A percentile compares a stretch with the other conserved stretches of the same genome.
These are phyloP conservation scores for Liposcelis brunnea DNA, from an alignment of 2,888 invertebrate genomes.

Conservation along the genomic window DNA sequence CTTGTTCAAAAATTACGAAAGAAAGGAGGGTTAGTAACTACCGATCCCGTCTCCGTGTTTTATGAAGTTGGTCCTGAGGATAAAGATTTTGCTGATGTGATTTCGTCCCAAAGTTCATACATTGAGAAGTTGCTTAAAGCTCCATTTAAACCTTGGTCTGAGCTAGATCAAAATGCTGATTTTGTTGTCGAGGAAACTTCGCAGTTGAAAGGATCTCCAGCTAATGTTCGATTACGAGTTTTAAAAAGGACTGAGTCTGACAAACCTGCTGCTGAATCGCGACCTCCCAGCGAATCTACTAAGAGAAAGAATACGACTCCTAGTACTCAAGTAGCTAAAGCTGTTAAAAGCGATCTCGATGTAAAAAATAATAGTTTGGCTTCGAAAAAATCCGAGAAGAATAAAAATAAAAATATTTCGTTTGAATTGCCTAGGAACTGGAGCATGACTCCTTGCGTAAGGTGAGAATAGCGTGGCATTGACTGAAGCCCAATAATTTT, in stretches of 20 bases:
- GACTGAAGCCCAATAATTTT: too few species aligned
- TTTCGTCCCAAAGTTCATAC: constrained; percentile 50
- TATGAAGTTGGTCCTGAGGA: constrained; percentile 41
- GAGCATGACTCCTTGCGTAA: too few species aligned
- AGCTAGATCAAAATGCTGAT: constrained; percentile 30
- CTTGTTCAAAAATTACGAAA: constrained; percentile 91
- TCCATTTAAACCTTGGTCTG: constrained; percentile 39
- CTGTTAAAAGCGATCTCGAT: constrained; percentile 47
- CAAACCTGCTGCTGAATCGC: too few species aligned
- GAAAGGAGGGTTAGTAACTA: constrained; percentile 80
- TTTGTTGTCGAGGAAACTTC: constrained; percentile 48
- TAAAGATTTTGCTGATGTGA: constrained; percentile 47
- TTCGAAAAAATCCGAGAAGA: too few species aligned
- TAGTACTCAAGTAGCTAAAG: constrained; percentile 45
- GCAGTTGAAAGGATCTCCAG: constrained; percentile 11
- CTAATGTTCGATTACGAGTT: too few species aligned
- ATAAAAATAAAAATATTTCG: too few species aligned
- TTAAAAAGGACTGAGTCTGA: constrained; percentile 10
- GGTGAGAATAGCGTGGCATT: too few species aligned
- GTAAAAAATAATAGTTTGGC: too few species aligned
- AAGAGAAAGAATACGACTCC: too few species aligned
- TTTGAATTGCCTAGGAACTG: too few species aligned
- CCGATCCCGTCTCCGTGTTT: constrained; percentile 73
- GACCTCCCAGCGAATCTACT: constrained; percentile 4
- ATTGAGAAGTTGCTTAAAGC: constrained; percentile 73